These are phyloP conservation scores for Hydriomena furcata DNA, from an alignment of 2,888 invertebrate genomes.

Conservation along the genomic window DNA sequence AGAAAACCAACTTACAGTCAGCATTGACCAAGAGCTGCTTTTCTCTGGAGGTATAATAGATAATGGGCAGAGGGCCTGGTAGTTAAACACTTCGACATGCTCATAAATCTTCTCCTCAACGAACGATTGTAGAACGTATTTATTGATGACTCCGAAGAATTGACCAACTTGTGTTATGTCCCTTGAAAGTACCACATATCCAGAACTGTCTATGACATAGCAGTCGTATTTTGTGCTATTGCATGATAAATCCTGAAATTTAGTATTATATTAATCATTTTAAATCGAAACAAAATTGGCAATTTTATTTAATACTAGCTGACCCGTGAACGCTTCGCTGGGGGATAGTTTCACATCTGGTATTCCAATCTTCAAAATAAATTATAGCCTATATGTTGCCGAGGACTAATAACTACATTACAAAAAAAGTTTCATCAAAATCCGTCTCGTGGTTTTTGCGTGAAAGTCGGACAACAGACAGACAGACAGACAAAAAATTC, in stretches of 20 bases:
- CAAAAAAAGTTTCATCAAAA: no score
- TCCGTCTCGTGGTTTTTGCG: no score
- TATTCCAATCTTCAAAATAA: no score
- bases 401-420: no score
- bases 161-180: constrained; percentile 88
- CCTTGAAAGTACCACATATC: constrained; percentile 90
- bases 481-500: no score
- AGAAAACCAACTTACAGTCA: constrained; percentile 60
- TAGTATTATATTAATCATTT: not conserved
- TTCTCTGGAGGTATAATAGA: constrained; percentile 41
- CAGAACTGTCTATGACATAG: constrained; percentile 96
- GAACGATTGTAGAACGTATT: constrained; percentile 89
- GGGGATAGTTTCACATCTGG: no score
- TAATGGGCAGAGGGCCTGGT: constrained; percentile 89
- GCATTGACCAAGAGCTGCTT: constrained; percentile 56
- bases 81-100: constrained; percentile 91
- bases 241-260: constrained; percentile 66
- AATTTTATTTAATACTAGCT: no score
- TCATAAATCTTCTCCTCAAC: constrained; percentile 88
- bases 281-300: no score
- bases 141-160: constrained; percentile 91
- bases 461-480: no score
- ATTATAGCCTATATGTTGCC: no score
- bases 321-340: no score
- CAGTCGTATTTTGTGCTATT: constrained; percentile 87